Conservation (phyloP, 1,140 invertebrate genomes). For the roundworm (Caenorhabditis elegans) region DNA sequence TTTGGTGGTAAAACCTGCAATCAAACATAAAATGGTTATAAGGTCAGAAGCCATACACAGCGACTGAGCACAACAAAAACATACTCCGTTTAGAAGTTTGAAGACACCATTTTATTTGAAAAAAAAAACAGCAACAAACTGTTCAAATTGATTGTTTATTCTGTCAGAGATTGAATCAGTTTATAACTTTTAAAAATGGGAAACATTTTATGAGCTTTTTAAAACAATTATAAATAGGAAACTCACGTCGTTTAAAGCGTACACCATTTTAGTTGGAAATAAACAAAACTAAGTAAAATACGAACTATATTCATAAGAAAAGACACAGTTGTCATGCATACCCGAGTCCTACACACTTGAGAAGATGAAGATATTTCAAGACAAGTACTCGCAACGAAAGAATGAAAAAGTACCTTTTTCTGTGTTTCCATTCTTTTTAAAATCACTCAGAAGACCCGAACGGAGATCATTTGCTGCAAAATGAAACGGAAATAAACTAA, state of each 20-base stretch:
- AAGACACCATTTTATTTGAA: no score
- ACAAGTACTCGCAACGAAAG: neutral
- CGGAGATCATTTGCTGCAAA: neutral
- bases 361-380: neutral
- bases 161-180: no score
- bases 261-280: neutral
- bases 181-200: no score
- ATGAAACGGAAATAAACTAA: neutral
- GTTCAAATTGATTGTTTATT: no score
- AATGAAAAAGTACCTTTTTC: neutral
- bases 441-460: no score
- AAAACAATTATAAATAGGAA: neutral
- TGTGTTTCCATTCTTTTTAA: neutral
- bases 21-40: neutral
- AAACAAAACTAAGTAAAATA: neutral
- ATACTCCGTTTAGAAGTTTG: no score
- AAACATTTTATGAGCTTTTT: no score
- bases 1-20: neutral
- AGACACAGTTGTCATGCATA: conserved; percentile 3
- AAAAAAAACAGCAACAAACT: no score
- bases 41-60: no score
- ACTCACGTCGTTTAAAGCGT: neutral
- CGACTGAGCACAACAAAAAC: no score
- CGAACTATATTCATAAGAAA: neutral
- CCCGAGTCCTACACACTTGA: neutral